These are phyloP conservation scores for Arenaria interpres DNA, from an alignment of 2,113 vertebrate species.

Conservation along the genomic window DNA sequence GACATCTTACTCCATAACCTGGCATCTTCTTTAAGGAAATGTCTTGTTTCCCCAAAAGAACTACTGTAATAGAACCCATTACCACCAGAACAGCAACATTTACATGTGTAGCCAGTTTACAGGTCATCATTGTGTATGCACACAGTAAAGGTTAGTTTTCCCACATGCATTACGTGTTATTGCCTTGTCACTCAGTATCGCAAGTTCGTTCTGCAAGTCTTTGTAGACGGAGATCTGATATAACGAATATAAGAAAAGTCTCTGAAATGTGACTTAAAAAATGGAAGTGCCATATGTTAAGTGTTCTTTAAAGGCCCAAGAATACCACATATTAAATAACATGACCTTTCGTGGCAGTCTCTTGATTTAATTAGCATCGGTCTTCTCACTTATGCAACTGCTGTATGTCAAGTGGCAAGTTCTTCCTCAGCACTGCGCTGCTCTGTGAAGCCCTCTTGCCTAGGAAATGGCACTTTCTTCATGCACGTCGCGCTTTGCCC, in stretches of 20 bases:
- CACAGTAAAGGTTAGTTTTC: background rate
- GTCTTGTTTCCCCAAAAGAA: background rate
- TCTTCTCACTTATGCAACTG: background rate
- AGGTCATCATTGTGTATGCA: background rate
- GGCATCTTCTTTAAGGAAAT: background rate
- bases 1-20: background rate
- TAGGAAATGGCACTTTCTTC: background rate
- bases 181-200: background rate
- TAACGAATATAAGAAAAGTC: background rate
- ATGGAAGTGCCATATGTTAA: background rate
- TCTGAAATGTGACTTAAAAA: background rate
- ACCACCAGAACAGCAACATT: background rate
- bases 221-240: background rate
- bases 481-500: fast-evolving
- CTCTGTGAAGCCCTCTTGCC: background rate
- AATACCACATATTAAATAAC: background rate
- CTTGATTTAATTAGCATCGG: background rate
- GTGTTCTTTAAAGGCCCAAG: conserved; percentile 10
- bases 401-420: conserved; percentile 24
- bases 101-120: background rate
- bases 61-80: background rate
- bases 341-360: conserved; percentile 6
- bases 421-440: background rate
- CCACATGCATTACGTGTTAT: background rate
- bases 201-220: background rate